Evolutionary conservation across 2,113 vertebrate species (phyloP).

Genomic region (Megaceryle maxima): DNA sequence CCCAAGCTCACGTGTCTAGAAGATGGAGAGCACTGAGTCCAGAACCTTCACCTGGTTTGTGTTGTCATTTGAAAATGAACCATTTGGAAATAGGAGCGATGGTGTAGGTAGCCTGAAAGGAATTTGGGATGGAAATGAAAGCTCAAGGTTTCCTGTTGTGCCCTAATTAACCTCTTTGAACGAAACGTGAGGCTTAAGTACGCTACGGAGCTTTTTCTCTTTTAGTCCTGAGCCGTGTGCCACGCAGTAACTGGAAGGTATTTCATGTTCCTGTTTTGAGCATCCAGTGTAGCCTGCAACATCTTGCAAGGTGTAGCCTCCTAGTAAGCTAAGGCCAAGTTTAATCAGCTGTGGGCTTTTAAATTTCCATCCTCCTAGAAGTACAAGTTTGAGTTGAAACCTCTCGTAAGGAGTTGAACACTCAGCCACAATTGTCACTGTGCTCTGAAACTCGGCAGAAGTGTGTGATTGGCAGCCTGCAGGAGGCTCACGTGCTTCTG

Average conservation of each 20-base stretch:
- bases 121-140: not conserved
- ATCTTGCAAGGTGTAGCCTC: not conserved
- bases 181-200: not conserved
- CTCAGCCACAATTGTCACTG: rapidly evolving
- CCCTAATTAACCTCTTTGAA: not conserved
- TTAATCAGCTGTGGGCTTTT: not conserved
- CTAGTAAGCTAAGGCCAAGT: not conserved
- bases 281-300: not conserved
- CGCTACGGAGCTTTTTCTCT: not conserved
- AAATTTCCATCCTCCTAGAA: not conserved
- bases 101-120: not conserved
- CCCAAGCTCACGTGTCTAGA: not conserved
- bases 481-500: not conserved
- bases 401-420: not conserved
- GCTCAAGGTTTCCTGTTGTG: not conserved
- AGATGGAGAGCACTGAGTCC: rapidly evolving
- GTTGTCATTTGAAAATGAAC: not conserved
- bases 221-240: not conserved
- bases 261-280: not conserved
- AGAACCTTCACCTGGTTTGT: not conserved
- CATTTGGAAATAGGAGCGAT: not conserved
- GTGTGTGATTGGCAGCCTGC: not conserved
- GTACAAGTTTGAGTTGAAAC: not conserved
- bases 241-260: not conserved
- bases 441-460: not conserved